Base-by-base conservation (phyloP, 2,888 invertebrate genomes). In the Aphrophora alni region DNA sequence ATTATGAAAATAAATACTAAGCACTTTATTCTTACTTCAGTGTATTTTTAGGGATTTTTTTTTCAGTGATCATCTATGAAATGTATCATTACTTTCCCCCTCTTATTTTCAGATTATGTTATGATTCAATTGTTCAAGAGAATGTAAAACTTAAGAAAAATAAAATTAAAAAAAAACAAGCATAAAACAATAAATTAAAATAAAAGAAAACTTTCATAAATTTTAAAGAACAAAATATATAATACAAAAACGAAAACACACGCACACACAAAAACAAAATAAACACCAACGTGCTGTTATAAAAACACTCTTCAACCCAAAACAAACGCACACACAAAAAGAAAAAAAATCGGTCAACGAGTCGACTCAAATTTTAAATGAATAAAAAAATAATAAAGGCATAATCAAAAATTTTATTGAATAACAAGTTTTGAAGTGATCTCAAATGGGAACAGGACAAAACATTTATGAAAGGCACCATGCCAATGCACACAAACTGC, bases 191-290 rank as follows among this genome's bases (percentile, higher is more conserved):
- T 21, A 59, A 21, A 4, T 21, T 21, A 21, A 7, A 21, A n/a
- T 21, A 21, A 59, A 3, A 59, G 21, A 69, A 71, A 25, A 26
- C 33, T 38, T 21, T 38, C n/a, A 25, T 38, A 73, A 77, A 75
- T 33, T 33, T 33, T 8, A 33, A 21, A 44, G n/a, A 76, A 80
- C 72, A 70, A 72, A 17, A 76, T 70, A 76, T 24, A 68, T 24
- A 17, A 28, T 25, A 38, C 75, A 33, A 28, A 75, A 24, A 44
- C 59, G 12, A 27, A 75, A 59, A 72, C 76, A 75, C 78, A 38
- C 74, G 79, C 79, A 71, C 75, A 77, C 71, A 72, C 73, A 75
- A 28, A 44, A 28, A 44, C 79, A 81, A 77, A 80, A 28, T 59
- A 26, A 77, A 79, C 73, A 78, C 27, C 27, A 70, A 51, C 27